phyloP scores from a whole-genome alignment of 2,797 vertebrate genomes.

The Myiotriccus ornatus region DNA sequence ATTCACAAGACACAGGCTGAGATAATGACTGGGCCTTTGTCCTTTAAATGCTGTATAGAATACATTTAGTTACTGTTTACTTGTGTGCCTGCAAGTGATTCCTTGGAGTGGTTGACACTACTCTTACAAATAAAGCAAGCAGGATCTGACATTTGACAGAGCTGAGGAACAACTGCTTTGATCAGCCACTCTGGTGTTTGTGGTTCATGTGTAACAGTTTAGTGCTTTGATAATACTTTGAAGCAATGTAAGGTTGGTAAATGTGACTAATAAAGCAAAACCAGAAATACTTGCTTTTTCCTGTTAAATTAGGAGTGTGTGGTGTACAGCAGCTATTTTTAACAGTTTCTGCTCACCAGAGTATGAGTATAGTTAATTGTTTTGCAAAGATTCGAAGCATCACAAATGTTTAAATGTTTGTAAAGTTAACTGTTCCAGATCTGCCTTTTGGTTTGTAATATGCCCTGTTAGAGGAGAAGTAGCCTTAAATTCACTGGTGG shows the following conservation, averaged over 20 bases:
- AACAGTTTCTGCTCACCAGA: not conserved
- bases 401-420: not conserved
- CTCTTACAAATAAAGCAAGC: not conserved
- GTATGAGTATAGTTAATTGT: not conserved
- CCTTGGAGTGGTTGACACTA: not conserved
- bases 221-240: not conserved
- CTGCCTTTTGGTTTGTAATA: not conserved
- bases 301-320: not conserved
- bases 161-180: not conserved
- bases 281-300: not conserved
- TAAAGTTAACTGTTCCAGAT: not conserved
- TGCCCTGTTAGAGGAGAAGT: not conserved
- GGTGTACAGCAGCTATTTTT: not conserved
- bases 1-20: not conserved
- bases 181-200: not conserved
- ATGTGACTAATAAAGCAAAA: not conserved
- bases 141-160: not conserved
- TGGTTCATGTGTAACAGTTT: not conserved
- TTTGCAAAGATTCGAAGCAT: not conserved
- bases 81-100: not conserved
- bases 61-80: not conserved
- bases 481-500: not conserved
- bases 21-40: not conserved
- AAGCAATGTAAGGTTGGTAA: not conserved
- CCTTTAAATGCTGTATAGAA: not conserved